phyloP scores from a whole-genome alignment of 2,888 invertebrate species.

The Mesopsocus fuscifrons region DNA sequence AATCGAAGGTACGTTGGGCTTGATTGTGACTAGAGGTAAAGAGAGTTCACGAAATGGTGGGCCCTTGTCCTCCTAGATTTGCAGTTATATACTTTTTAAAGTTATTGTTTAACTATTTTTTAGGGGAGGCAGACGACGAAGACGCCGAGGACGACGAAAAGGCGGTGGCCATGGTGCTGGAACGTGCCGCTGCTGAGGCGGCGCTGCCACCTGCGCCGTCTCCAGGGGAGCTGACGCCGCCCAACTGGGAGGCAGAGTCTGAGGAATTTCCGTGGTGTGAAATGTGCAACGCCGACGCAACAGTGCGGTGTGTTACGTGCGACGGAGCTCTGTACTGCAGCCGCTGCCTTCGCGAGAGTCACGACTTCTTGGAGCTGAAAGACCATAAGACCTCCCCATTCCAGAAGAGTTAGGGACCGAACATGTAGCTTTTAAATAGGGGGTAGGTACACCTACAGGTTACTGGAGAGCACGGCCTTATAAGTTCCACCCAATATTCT shows the following conservation, averaged over 20 bases:
- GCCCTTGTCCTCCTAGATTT: no score
- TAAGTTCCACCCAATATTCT: no score
- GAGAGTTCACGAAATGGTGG: no score
- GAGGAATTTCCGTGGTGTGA: slow-evolving; percentile 62
- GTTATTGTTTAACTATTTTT: no score
- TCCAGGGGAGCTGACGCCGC: slow-evolving; percentile 18
- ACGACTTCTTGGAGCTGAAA: slow-evolving; percentile 34
- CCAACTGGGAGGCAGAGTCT: slow-evolving; percentile 15
- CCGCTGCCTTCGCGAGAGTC: slow-evolving; percentile 53
- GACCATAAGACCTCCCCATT: background rate
- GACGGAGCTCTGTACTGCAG: slow-evolving; percentile 61
- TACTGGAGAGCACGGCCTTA: no score
- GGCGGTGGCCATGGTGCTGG: slow-evolving; percentile 23
- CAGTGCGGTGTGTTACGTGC: slow-evolving; percentile 54
- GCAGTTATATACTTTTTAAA: no score
- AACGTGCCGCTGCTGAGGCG: slow-evolving; percentile 28
- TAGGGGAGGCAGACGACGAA: no score
- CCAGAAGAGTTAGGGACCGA: background rate
- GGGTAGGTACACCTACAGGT: no score
- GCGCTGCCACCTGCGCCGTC: slow-evolving; percentile 19
- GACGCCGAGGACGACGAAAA: slow-evolving; percentile 26
- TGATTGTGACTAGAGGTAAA: no score
- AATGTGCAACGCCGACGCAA: slow-evolving; percentile 68
- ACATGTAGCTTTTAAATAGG: no score
- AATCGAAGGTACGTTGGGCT: slow-evolving; percentile 19